A percentile compares a stretch with the other conserved stretches of the same genome.
These are phyloP conservation scores for Limnodromus scolopaceus DNA, from an alignment of 2,797 vertebrate genomes.

Conservation along the genomic window DNA sequence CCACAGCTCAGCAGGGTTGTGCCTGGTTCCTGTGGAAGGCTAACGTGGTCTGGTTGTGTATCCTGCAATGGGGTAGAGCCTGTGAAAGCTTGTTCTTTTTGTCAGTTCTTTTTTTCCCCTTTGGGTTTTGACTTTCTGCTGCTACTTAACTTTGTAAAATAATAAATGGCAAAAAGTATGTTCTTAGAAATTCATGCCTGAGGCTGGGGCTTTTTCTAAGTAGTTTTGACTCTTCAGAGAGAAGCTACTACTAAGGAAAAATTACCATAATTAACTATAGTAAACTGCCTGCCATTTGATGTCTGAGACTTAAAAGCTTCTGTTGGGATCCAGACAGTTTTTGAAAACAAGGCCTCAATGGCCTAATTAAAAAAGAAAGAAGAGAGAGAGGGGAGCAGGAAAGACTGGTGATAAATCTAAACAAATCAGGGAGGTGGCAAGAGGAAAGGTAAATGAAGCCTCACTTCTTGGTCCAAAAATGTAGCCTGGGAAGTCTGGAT, in stretches of 20 bases:
- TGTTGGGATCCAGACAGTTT: slow-evolving; percentile 12
- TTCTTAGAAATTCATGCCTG: slow-evolving; percentile 63
- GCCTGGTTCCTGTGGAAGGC: background rate
- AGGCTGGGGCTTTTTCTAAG: slow-evolving; percentile 63
- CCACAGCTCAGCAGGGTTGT: background rate
- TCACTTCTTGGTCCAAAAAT: background rate
- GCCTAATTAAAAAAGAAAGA: slow-evolving; percentile 54
- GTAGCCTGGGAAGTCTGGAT: background rate
- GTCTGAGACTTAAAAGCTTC: slow-evolving; percentile 56
- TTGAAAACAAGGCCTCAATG: slow-evolving; percentile 42
- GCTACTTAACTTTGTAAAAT: slow-evolving; percentile 40
- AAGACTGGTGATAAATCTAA: slow-evolving; percentile 16
- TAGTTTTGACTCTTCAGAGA: slow-evolving; percentile 50
- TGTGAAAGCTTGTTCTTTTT: background rate
- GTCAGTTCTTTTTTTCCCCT: background rate
- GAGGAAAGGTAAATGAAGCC: background rate
- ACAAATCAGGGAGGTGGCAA: background rate
- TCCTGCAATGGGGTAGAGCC: background rate
- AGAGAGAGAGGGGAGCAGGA: background rate
- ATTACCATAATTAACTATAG: slow-evolving; percentile 67
- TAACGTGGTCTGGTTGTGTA: rapidly evolving
- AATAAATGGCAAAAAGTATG: slow-evolving; percentile 40
- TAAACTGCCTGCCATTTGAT: slow-evolving; percentile 64
- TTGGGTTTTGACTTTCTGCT: slow-evolving; percentile 33
- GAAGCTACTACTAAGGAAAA: slow-evolving; percentile 52